Base-by-base conservation (phyloP, 1,140 invertebrate species). In the Sminthurinus signatus region DNA sequence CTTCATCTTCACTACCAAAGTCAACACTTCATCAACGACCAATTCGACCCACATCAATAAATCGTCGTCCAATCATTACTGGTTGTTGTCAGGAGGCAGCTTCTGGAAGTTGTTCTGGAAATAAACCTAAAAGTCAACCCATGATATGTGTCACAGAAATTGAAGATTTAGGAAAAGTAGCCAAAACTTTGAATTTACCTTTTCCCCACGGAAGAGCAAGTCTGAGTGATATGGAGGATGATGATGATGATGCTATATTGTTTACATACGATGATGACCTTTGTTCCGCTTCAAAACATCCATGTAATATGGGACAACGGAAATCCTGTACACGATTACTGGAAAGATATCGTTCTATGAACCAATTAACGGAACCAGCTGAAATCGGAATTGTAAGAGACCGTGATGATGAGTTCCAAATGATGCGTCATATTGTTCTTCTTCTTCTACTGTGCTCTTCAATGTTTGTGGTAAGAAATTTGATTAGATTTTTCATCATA, bases 381-480 rank as follows among this genome's bases (percentile, higher is more conserved):
- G 81, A 81, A 64, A 74, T 75, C n/a, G 64, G 68, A 1, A 75
- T 73, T 50, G 64, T 74, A 17, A 42, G 73, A n/a, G 75, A 75
- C 59, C 61, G 74, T 5, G 75, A 78, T 54, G 77, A 78, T 67
- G 78, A 80, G 65, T 79, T 85, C 64, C 90, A 95, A 75, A 84
- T 87, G 60, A 80, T 91, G 59, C 81, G 85, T 69, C 92, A 95
- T 76, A 83, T 89, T 21, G 85, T 93, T 27, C 78, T 96, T n/a
- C 75, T 95, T 14, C 84, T 96, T 39, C 78, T 89, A 0, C 78
- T 93, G 60, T 78, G 85, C 27, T 84, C 86, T 48, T 91, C 88
- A 19, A 94, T 95, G 87, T 91, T 94, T 78, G 85, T 94, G 70
- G 89, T 91, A 75, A 83, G 86, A 76, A 19, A n/a, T 31, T 42